These are phyloP conservation scores for Pelagia noctiluca DNA, from an alignment of 30 jellyfish, hydroid and myxozoan species.

Conservation along the genomic window DNA sequence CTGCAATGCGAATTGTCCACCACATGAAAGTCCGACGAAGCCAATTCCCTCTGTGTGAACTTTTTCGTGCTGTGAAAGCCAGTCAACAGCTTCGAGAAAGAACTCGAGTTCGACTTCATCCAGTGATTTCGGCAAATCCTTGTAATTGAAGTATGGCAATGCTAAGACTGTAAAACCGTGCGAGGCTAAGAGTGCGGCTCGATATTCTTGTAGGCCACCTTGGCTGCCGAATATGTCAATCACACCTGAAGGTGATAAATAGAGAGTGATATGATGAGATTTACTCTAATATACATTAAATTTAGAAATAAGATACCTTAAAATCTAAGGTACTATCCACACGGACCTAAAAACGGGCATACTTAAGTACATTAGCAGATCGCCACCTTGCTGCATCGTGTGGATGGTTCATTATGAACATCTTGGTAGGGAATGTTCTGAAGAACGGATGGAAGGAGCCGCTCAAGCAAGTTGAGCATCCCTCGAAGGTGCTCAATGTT, in stretches of 20 bases:
- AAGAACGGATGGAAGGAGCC: too few relatives aligned
- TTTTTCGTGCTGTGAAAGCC: constrained; percentile 50
- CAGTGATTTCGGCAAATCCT: constrained; percentile 55
- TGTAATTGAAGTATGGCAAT: constrained; percentile 73
- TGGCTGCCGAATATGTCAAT: constrained; percentile 67
- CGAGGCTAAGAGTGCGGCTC: constrained; percentile 74
- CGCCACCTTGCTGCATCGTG: too few relatives aligned
- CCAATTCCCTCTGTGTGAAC: constrained; percentile 62
- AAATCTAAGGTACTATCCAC: too few relatives aligned
- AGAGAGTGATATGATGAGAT: too few relatives aligned
- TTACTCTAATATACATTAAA: background rate
- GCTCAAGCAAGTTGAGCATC: too few relatives aligned
- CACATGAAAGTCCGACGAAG: constrained; percentile 43
- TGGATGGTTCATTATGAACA: too few relatives aligned
- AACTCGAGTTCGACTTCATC: constrained; percentile 38
- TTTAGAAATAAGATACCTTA: background rate
- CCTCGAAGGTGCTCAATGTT: too few relatives aligned
- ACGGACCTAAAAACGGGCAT: too few relatives aligned
- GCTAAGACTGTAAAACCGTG: constrained; percentile 80
- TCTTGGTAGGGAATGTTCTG: too few relatives aligned
- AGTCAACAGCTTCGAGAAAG: constrained; percentile 52
- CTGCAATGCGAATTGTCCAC: constrained; percentile 59
- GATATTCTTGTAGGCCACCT: constrained; percentile 53
- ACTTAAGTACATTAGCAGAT: too few relatives aligned
- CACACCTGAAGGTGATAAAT: constrained; percentile 20